A percentile compares a stretch with the other conserved stretches of the same genome.
These are phyloP conservation scores for Nemopilema nomurai DNA, from an alignment of 30 jellyfish, hydroid and myxozoan genomes.

Conservation along the genomic window DNA sequence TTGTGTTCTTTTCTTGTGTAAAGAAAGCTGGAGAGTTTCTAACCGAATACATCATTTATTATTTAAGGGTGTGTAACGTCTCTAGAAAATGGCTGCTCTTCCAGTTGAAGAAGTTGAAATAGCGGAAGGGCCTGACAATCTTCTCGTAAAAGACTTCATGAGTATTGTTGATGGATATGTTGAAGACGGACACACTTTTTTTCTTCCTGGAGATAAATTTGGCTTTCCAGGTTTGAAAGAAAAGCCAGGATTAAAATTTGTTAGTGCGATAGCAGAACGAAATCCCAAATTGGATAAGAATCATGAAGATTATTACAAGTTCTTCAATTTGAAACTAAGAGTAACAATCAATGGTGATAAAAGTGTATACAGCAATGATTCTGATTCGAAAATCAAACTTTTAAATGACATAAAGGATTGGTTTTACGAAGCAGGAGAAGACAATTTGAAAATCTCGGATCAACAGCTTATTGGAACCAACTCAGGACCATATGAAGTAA, in stretches of 20 bases:
- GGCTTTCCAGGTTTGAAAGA: slow-evolving; percentile 30
- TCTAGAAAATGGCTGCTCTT: too few relatives aligned
- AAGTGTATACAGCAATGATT: slow-evolving; percentile 10
- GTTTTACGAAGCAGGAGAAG: slow-evolving; percentile 8
- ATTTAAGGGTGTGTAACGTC: too few relatives aligned
- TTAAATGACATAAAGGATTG: slow-evolving; percentile 12
- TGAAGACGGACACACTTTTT: too few relatives aligned
- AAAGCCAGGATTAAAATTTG: slow-evolving; percentile 28
- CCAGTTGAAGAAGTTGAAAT: too few relatives aligned
- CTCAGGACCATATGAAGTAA: slow-evolving; percentile 33
- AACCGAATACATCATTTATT: too few relatives aligned
- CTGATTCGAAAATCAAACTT: background rate
- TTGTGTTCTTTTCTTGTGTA: too few relatives aligned
- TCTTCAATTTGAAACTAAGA: slow-evolving; percentile 16
- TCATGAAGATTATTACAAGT: slow-evolving; percentile 40
- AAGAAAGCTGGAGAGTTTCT: too few relatives aligned
- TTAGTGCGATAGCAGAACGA: slow-evolving; percentile 40
- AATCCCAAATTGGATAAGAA: slow-evolving; percentile 33
- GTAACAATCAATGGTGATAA: slow-evolving; percentile 54
- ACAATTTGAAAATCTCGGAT: slow-evolving; percentile 20
- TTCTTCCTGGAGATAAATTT: slow-evolving; percentile 59
- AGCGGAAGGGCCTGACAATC: too few relatives aligned
- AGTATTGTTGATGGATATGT: too few relatives aligned
- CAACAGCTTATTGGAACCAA: slow-evolving; percentile 12
- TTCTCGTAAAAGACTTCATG: too few relatives aligned